Base-by-base conservation (phyloP, 2,113 vertebrate genomes). In the Brachionichthys hirsutus region DNA sequence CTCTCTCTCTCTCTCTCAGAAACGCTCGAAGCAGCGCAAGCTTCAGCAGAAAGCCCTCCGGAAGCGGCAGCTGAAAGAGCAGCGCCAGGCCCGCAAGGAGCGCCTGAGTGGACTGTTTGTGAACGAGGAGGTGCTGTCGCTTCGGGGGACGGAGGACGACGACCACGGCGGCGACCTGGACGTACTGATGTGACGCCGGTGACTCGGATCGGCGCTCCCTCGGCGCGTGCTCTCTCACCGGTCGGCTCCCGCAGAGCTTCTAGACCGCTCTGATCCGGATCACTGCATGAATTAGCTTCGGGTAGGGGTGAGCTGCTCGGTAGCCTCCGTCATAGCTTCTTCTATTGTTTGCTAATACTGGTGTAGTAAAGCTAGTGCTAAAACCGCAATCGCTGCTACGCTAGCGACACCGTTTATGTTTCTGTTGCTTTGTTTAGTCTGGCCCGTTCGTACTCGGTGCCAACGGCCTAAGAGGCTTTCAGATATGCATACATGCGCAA, bases 51-150 rank as follows among this genome's bases (percentile, higher is more conserved):
- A 99, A 79, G 95, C 96, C n/a, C 87, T 98, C 45, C 91, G 96
- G 51, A 98, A 98, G 89, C 92, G 94, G n/a, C 97, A 98, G 84
- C 90, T 99, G 80, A 99, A 99, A 61, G 97, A 98, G 59, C 97
- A 98, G 82, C 92, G 97, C 46, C 97, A 98, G 85, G 97, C 97
- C 13, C 92, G 95, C 44, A 99, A 98, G 88, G 97, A 99, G 84
- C 92, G 92, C 56, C 94, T 98, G 64, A 99, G 97, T n/a, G 96
- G 97, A 45, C 93, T 99, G 34, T 99, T 99, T 72, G 93, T 98
- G 24, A 98, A 99, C 0, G 97, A 99, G 88, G 95, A 99, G 89
- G 95, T 99, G 62, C 89, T 99, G 36, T 95, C 97, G 35, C 88
- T 99, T 71, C 94, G 93, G 83, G 95, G 98, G 73, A 94, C 95